Evolutionary conservation across 2,888 invertebrate genomes (phyloP), one percentile per base, ranked within the genome.

Genomic region (Pollenia amentaria): DNA sequence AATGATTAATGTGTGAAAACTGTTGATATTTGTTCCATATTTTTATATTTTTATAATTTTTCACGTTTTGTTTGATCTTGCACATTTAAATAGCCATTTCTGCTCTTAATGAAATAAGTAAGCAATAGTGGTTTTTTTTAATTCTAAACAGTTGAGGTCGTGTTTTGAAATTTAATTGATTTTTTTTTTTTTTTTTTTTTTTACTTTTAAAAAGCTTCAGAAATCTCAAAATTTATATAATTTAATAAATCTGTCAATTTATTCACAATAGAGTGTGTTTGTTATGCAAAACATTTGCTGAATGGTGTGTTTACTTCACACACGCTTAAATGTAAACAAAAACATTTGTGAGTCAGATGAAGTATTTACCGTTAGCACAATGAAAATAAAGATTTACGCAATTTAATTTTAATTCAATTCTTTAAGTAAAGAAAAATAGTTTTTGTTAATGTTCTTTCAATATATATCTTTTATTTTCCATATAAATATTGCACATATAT

Each of bases 1-100:
- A 60, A 60, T 62, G 77, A 81, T 65, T 46, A 64, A 76, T 80
- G 29, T 80, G 69, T 64, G 79, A 84, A 73, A 73, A 65, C 67
- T 55, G 40, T 57, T 57, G n/a, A 12, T 72, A 72, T 48, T 62
- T 46, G 64, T 42, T 60, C n/a, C 42, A 38, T 76, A 55, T 2
- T 8, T 18, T 62, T 16, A n/a, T 16, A 48, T 70, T 40, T 53
- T 48, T 29, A 75, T 12, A 60, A 75, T 51, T 65, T 9, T 51
- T 18, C 81, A 81, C 81, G 75, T 75, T 75, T 55, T 0, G 53
- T 18, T 48, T 6, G 14, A 14, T 55, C 42, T n/a, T 44, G 29
- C 38, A 62, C 51, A 42, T 16, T 16, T 1, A 42, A 64, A 76
- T 65, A n/a, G 3, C 4, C 16, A 62, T 8, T 18, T 29, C 29